Evolutionary conservation across 2,888 invertebrate genomes (phyloP), one percentile per base, ranked within the genome.

Genomic region (Drosophila multiciliata): DNA sequence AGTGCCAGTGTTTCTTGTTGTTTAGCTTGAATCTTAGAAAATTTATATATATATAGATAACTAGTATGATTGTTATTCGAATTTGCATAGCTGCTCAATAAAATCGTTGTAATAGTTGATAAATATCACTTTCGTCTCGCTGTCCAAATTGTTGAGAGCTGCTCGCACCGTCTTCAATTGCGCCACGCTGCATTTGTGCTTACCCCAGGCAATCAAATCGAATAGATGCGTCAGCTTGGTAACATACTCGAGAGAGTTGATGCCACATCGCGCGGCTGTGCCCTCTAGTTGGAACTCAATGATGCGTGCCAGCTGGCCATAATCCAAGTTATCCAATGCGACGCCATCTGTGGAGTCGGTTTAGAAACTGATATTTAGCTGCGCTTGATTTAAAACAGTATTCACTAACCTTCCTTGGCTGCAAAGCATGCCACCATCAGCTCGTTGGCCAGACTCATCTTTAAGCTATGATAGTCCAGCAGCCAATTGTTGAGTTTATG

Each of bases 101-200:
- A 89, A 91, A 66, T 91, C 90, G 66, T 88, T 82, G 75, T 87
- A 91, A 80, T 91, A 91, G 68, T 91, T 91, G 17, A 79, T 23
- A 65, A 88, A 90, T 3, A 91, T 53, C 4, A 54, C 29, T 50
- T 65, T 67, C 12, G 74, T 72, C 54, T 92, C 90, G 29, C 54
- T 63, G 9, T 82, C 35, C 20, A 90, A 38, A 36, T 71, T 75
- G 32, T 75, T 65, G 5, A 91, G 48, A 8, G 78, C 52, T 20
- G 40, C 35, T 1, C 82, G 73, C 67, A 91, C 78, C 2, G 36
- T 45, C 0, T 49, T 23, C 40, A 85, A 59, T 33, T 81, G 73
- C 20, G 60, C 8, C 11, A 36, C 20, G 15, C 35, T 57, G 36
- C 73, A 80, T 52, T 83, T 73, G 57, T 85, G 83, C 65, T 80